Evolutionary conservation across 2,797 vertebrate species (phyloP), one percentile per base, ranked within the genome.

Genomic region (Zenarchopterus dispar): DNA sequence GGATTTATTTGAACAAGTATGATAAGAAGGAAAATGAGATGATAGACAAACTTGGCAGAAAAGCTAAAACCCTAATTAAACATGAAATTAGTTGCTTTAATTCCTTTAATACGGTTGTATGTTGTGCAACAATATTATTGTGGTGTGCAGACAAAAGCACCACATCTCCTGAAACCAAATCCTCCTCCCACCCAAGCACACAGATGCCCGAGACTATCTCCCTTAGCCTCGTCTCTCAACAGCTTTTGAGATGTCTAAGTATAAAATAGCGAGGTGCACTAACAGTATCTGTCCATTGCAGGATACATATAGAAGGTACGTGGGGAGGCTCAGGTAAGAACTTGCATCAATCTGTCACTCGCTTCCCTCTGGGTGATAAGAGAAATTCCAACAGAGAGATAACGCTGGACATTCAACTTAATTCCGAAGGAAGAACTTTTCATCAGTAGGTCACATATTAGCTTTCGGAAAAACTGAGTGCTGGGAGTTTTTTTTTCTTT

Each of bases 281-380:
- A 92, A 92, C 91, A 94, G 89, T 91, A 94, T 94, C 95, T 95
- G 81, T 94, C 93, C 90, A 67, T 92, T 87, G 89, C 93, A 94
- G 93, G 92, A 94, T 93, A 89, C 90, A 86, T 83, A 89, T 83
- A 85, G 88, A 89, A 89, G 92, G 90, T 69, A 90, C 86, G 89
- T 87, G 81, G 89, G 86, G 88, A 91, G 86, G 90, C 93, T 93
- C 91, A 93, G 91, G 91, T 87, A 86, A 93, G 90, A 91, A 89
- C 93, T 88, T 87, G 89, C 90, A 91, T 88, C 89, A 92, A 93
- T 95, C 94, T 93, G 90, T 96, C 95, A 95, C 92, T 94, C 90
- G 90, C 87, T 92, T 90, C 89, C 89, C 86, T 86, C 86, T 3
- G 82, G 87, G 75, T 60, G 93, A 96, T 94, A 95, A 95, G 93